Percentiles rank a stretch among this genome's conserved stretches.
Evolutionary conservation across 2,113 vertebrate genomes (phyloP).

Genomic region (Corapipo altera): DNA sequence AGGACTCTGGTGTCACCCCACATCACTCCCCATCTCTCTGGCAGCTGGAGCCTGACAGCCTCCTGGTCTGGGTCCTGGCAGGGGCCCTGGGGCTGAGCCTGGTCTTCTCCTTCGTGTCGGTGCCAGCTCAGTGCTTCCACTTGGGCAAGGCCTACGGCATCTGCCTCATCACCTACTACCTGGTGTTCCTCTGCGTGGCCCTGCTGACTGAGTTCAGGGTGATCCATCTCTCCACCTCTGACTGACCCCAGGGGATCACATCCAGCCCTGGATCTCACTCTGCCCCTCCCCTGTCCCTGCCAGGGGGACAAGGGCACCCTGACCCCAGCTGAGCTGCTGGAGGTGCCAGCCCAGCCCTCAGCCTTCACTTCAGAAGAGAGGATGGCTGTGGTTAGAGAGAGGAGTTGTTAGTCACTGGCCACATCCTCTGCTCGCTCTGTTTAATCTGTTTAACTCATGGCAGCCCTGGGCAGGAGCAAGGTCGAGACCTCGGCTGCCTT

Average conservation of each 20-base stretch:
- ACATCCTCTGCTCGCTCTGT: accelerated
- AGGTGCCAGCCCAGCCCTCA: neutral
- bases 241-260: neutral
- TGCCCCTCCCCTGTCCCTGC: neutral
- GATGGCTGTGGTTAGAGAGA: neutral
- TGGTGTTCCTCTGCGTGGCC: slow-evolving; percentile 82
- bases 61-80: slow-evolving; percentile 89
- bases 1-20: accelerated
- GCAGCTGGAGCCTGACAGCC: slow-evolving; percentile 85
- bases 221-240: slow-evolving; percentile 58
- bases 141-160: slow-evolving; percentile 77
- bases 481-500: neutral
- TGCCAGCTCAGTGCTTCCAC: slow-evolving; percentile 87
- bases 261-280: neutral
- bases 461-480: neutral
- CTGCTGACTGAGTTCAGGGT: slow-evolving; percentile 89
- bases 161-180: slow-evolving; percentile 87
- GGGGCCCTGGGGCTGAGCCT: slow-evolving; percentile 89
- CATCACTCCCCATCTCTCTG: neutral
- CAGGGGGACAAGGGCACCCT: neutral
- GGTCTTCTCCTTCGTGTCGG: slow-evolving; percentile 83
- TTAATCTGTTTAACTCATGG: neutral
- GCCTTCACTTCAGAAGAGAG: accelerated
- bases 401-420: neutral
- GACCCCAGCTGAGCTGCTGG: neutral